Evolutionary conservation across 2,888 invertebrate genomes (phyloP).

Genomic region (Agapostemon virescens): DNA sequence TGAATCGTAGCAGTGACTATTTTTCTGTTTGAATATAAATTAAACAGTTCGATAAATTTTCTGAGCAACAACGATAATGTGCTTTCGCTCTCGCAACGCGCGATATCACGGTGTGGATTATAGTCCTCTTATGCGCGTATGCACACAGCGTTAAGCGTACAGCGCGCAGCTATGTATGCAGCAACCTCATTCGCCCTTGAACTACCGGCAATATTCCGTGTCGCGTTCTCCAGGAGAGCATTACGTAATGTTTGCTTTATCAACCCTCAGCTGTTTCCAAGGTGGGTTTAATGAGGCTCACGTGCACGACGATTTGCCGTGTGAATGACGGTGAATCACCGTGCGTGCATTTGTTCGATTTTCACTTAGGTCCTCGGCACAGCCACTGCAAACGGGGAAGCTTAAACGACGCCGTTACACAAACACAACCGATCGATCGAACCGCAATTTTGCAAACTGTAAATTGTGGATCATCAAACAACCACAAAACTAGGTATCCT

Average conservation of each 20-base stretch:
- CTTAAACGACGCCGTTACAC: background rate
- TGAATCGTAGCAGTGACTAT: too few species aligned
- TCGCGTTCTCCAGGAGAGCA: slow-evolving; percentile 34
- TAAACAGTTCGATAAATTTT: background rate
- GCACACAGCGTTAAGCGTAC: too few species aligned
- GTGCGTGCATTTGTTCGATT: background rate
- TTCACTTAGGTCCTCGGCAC: background rate
- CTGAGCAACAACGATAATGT: background rate
- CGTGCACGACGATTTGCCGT: slow-evolving; percentile 11
- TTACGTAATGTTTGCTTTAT: slow-evolving; percentile 58
- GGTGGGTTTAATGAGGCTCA: slow-evolving; percentile 17
- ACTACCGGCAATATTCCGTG: slow-evolving; percentile 46
- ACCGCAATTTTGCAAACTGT: background rate
- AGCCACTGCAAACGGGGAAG: background rate
- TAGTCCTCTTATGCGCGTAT: background rate
- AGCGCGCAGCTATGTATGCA: background rate
- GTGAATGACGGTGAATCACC: slow-evolving; percentile 20
- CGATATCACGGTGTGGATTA: slow-evolving; percentile 59
- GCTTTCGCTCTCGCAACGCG: slow-evolving; percentile 31
- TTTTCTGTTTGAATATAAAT: too few species aligned
- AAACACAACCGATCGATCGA: background rate
- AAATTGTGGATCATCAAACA: background rate
- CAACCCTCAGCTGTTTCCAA: slow-evolving; percentile 44
- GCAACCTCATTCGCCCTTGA: slow-evolving; percentile 52
- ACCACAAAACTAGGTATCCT: too few species aligned